Evolutionary conservation across 1,140 invertebrate species (phyloP).

Genomic region (Zaprionus inermis): DNA sequence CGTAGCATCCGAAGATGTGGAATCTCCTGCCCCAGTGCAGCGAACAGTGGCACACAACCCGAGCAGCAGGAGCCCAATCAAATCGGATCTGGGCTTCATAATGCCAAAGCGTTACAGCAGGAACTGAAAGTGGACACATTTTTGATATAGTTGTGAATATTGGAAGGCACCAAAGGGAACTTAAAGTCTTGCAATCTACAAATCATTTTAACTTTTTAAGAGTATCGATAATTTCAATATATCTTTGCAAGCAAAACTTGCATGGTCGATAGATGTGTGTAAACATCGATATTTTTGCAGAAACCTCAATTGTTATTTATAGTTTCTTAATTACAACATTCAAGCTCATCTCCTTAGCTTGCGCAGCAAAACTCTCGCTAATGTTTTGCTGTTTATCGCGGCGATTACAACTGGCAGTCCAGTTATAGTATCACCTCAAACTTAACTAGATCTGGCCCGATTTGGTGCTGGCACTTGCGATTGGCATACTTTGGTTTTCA

Average conservation of each 20-base stretch:
- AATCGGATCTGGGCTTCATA: constrained; percentile 39
- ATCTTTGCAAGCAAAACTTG: too few species aligned
- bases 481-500: constrained; percentile 43
- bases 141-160: background rate
- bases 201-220: too few species aligned
- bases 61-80: constrained; percentile 42
- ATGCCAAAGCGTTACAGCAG: background rate
- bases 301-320: background rate
- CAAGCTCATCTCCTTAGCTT: background rate
- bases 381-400: background rate
- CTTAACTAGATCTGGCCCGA: constrained; percentile 39
- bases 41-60: constrained; percentile 16
- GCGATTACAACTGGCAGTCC: constrained; percentile 28
- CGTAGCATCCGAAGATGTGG: constrained; percentile 31
- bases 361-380: constrained; percentile 18
- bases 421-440: constrained; percentile 13
- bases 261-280: too few species aligned
- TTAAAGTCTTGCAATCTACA: too few species aligned
- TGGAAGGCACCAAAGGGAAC: too few species aligned
- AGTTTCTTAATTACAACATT: constrained; percentile 4
- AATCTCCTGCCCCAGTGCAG: background rate
- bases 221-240: too few species aligned
- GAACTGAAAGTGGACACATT: background rate
- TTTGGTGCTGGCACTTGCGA: constrained; percentile 41
- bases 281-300: too few species aligned